Base-by-base conservation (phyloP, 2,888 invertebrate genomes). In the Terebella lapidaria region DNA sequence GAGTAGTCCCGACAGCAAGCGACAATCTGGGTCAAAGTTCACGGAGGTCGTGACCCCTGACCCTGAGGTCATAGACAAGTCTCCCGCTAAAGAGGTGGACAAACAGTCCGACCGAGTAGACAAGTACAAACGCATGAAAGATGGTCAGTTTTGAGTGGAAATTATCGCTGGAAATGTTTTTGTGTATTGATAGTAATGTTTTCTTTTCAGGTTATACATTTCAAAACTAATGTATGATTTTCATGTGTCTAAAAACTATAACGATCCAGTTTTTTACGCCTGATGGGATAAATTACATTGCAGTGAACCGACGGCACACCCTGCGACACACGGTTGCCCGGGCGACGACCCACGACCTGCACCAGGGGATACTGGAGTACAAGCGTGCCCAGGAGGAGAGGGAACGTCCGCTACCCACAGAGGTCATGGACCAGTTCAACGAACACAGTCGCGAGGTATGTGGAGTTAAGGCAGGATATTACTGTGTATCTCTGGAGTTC, bases 291-390 rank as follows among this genome's bases (percentile, higher is more conserved):
- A 35, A 15, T 15, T 15, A 15, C 10, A 35, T 35, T 35, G 42
- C 55, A 53, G 56, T 29, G 25, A 46, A 53, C n/a, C 52, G 61
- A 5, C 54, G 61, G 27, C 54, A 54, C 51, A 53, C 61, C 10
- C 49, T 61, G 54, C 28, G 35, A 15, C 49, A 22, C 5, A 57
- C 54, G 27, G 57, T 25, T 4, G 49, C 54, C 20, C 54, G 54
- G 28, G 54, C 54, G 20, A 29, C 64, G 10, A 54, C 62, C 5
- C 58, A 64, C 47, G 62, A 59, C 29, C 56, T 64, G 22, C 59
- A 64, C 27, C 60, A 64, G 54, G 55, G 55, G 4, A 58, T 61
- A 20, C 25, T 52, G 20, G 61, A 61, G 45, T 61, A 61, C 58
- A 53, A 54, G 27, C 20, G n/a, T 10, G 4, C 5, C 20, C 4